Conservation (phyloP, 2,888 invertebrate species). For the Drosophila dives region DNA sequence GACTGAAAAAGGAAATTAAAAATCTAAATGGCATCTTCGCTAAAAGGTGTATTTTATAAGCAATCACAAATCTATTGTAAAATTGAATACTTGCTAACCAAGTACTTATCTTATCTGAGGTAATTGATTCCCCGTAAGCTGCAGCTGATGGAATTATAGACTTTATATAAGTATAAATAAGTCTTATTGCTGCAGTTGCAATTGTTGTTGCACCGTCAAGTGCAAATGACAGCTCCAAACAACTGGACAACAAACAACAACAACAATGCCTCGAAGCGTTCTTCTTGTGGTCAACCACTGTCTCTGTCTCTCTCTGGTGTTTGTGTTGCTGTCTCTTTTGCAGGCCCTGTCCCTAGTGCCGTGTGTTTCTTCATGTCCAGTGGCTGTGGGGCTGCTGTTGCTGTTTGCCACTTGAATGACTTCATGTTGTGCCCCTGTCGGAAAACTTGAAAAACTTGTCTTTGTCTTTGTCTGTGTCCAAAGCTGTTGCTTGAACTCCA, state of each 20-base stretch:
- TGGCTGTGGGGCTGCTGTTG: conserved; percentile 57
- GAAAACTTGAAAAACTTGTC: conserved; percentile 79
- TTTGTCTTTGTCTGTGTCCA: conserved; percentile 76
- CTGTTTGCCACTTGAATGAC: conserved; percentile 75
- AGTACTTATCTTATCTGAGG: conserved; percentile 63
- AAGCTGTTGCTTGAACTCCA: conserved; percentile 16
- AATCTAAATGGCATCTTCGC: background rate
- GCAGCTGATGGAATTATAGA: conserved; percentile 56
- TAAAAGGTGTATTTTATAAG: background rate
- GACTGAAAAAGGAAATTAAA: background rate
- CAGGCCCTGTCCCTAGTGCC: conserved; percentile 22
- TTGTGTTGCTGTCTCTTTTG: conserved; percentile 1
- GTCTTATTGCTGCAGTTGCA: conserved; percentile 19
- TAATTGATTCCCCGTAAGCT: conserved; percentile 71
- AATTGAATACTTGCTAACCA: background rate
- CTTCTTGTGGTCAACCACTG: conserved; percentile 63
- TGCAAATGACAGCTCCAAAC: conserved; percentile 68
- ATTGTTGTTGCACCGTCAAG: conserved; percentile 62
- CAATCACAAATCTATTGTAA: conserved; percentile 1
- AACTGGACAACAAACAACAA: conserved; percentile 46
- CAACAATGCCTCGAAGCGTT: conserved; percentile 24
- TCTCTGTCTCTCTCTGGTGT: conserved; percentile 12
- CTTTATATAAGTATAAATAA: conserved; percentile 39
- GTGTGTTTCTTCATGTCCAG: conserved; percentile 35
- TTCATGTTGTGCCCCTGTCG: conserved; percentile 75